phyloP scores from a whole-genome alignment of 1,140 invertebrate genomes.

The Dreissena rostriformis region DNA sequence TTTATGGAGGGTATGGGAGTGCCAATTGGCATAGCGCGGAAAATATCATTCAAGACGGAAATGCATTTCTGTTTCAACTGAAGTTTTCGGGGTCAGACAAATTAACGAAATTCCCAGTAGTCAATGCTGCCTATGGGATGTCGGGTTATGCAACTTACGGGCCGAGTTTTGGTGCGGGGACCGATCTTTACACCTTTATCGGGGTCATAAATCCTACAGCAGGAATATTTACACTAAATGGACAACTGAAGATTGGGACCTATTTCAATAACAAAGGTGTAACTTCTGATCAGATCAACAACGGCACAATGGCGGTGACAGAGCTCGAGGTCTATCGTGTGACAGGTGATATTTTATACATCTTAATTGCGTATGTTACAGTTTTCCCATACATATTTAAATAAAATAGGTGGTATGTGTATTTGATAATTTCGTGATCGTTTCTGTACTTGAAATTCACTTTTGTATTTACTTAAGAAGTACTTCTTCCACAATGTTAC shows the following conservation, averaged over 20 bases:
- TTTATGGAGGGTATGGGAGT: slow-evolving; percentile 58
- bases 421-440: too few relatives aligned
- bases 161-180: slow-evolving; percentile 40
- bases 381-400: too few relatives aligned
- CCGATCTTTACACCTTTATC: slow-evolving; percentile 34
- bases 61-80: slow-evolving; percentile 59
- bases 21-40: slow-evolving; percentile 26
- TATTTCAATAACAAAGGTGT: slow-evolving; percentile 12
- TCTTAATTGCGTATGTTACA: too few relatives aligned
- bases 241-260: background rate
- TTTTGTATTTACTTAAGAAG: too few relatives aligned
- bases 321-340: slow-evolving; percentile 55
- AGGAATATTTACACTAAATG: slow-evolving; percentile 14
- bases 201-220: background rate
- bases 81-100: slow-evolving; percentile 5
- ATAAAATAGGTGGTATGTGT: too few relatives aligned
- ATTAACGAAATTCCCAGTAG: slow-evolving; percentile 36
- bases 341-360: slow-evolving; percentile 16
- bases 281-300: slow-evolving; percentile 14
- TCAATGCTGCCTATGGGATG: slow-evolving; percentile 3
- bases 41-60: slow-evolving; percentile 23
- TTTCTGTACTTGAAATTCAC: too few relatives aligned
- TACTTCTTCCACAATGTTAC: too few relatives aligned
- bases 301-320: slow-evolving; percentile 25
- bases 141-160: slow-evolving; percentile 11